phyloP scores from a whole-genome alignment of 2,888 invertebrate genomes.

The Lycocerus yunnanus region DNA sequence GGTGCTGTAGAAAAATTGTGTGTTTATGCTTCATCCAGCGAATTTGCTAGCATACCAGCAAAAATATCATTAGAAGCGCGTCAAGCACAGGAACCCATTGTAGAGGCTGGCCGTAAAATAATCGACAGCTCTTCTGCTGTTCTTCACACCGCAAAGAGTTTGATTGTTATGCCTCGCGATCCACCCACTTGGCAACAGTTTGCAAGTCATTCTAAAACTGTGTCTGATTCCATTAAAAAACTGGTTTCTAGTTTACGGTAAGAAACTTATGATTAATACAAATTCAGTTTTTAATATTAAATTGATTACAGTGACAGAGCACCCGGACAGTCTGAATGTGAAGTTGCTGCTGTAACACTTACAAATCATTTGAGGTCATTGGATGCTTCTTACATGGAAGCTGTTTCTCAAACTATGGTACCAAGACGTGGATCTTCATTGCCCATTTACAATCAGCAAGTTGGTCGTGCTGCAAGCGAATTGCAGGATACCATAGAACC shows the following conservation, averaged over 20 bases:
- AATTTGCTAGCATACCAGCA: slow-evolving; percentile 92
- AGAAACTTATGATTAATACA: slow-evolving; percentile 23
- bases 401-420: slow-evolving; percentile 61
- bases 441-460: slow-evolving; percentile 60
- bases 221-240: slow-evolving; percentile 95
- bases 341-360: slow-evolving; percentile 78
- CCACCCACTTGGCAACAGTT: slow-evolving; percentile 93
- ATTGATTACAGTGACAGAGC: slow-evolving; percentile 76
- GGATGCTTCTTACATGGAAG: slow-evolving; percentile 86
- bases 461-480: slow-evolving; percentile 71
- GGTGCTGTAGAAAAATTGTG: slow-evolving; percentile 88
- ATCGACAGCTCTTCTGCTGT: slow-evolving; percentile 88
- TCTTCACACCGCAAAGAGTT: slow-evolving; percentile 86
- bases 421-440: slow-evolving; percentile 49
- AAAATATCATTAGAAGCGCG: slow-evolving; percentile 85
- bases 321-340: slow-evolving; percentile 95
- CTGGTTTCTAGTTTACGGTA: slow-evolving; percentile 89
- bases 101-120: slow-evolving; percentile 76
- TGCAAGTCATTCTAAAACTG: slow-evolving; percentile 91
- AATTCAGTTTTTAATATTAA: neutral
- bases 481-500: slow-evolving; percentile 85
- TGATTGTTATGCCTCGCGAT: slow-evolving; percentile 89
- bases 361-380: slow-evolving; percentile 77
- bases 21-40: slow-evolving; percentile 90
- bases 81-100: slow-evolving; percentile 84